Base-by-base conservation (phyloP, 1,140 invertebrate species). In the Galleria mellonella region DNA sequence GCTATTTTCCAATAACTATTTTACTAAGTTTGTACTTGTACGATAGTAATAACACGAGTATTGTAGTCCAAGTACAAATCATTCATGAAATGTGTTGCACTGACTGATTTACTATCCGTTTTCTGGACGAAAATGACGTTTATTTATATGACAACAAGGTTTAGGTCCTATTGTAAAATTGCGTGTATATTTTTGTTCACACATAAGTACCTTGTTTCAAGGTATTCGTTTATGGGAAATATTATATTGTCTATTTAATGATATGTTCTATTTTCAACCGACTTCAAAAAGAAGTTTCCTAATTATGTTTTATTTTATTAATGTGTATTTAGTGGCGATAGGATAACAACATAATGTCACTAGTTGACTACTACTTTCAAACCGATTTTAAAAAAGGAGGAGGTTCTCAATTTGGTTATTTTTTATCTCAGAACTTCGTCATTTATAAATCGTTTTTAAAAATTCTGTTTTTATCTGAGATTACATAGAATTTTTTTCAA, bases 31-130 rank as follows among this genome's bases (percentile, higher is more conserved):
- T 32, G 9, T 38, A 43, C 30, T 36, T 30, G 41, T 30, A 43
- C 37, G 29, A 43, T 32, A 51, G 43, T 55, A 53, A 61, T 56
- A 61, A 51, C 56, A 36, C 38, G 51, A 43, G 48, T 55, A 63
- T 62, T 66, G 57, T 67, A 55, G 55, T 56, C 44, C 62, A 64
- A 68, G 61, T 68, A 68, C 64, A 72, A 68, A 70, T 70, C 66
- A 70, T 72, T 63, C 61, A 62, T 59, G 66, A 64, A 62, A 57
- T 62, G 47, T 67, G 50, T 64, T 58, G 55, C 43, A 37, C 39
- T 36, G 30, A 42, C 32, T 49, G 47, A 58, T 58, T 58, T 58
- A 48, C 44, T 51, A 42, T 36, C 17, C 12, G 10, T 44, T 32
- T 31, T 31, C 10, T 23, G 17, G 17, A 2, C 17, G 17, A 23